Conservation (phyloP, 1,140 invertebrate genomes). For the Zaprionus africanus region DNA sequence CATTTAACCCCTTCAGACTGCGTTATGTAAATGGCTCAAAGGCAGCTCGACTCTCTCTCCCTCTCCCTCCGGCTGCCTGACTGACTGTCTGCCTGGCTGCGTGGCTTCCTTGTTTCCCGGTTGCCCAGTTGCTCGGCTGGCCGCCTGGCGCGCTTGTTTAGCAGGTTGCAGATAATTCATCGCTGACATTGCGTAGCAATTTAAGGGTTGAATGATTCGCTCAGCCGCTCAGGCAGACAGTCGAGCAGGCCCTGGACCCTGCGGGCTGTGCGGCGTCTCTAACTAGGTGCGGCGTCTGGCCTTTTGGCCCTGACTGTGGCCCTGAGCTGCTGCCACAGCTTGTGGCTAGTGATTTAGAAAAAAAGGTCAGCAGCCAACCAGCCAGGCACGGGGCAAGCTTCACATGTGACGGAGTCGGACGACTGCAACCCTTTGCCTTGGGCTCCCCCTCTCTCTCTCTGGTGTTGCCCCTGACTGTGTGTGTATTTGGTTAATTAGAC, state of each 20-base stretch:
- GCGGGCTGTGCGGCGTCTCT: constrained; percentile 32
- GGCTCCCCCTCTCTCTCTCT: background rate
- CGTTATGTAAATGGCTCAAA: constrained; percentile 73
- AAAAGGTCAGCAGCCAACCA: constrained; percentile 75
- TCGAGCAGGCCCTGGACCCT: constrained; percentile 15
- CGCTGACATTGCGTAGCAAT: constrained; percentile 83
- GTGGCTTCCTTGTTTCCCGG: background rate
- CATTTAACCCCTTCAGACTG: constrained; percentile 10
- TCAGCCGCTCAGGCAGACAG: constrained; percentile 41
- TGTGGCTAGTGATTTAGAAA: constrained; percentile 79
- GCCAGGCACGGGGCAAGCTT: constrained; percentile 33
- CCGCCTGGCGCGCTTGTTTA: constrained; percentile 63
- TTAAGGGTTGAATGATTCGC: constrained; percentile 82
- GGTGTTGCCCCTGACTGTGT: background rate
- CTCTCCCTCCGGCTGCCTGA: background rate
- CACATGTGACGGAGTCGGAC: constrained; percentile 43
- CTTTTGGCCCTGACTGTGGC: constrained; percentile 61
- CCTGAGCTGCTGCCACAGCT: constrained; percentile 43
- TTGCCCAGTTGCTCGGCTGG: constrained; percentile 9
- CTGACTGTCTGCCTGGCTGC: background rate
- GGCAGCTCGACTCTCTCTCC: constrained; percentile 28
- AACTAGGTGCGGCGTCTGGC: constrained; percentile 71
- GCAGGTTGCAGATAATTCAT: constrained; percentile 83
- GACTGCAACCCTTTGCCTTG: constrained; percentile 38
- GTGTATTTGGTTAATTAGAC: constrained; percentile 70